Conservation (phyloP, 2,113 vertebrate genomes). For the Alethe castanea region DNA sequence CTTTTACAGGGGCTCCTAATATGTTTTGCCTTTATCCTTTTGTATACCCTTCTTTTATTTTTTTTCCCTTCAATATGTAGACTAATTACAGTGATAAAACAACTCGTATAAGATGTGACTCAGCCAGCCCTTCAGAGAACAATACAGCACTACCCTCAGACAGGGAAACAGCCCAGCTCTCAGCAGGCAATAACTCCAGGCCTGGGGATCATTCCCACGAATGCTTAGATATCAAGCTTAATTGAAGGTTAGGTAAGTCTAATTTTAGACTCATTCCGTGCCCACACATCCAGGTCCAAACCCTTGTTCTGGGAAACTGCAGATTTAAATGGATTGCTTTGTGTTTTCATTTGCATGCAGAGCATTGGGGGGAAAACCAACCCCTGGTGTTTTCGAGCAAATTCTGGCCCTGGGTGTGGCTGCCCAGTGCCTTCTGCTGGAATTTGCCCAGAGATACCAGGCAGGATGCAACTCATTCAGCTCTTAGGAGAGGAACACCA, state of each 20-base stretch:
- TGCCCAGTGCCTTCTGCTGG: background rate
- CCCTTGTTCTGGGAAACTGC: background rate
- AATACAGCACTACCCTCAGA: slow-evolving; percentile 1
- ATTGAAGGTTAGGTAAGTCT: slow-evolving; percentile 37
- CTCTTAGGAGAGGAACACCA: background rate
- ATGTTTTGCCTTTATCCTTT: background rate
- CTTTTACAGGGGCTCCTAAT: background rate
- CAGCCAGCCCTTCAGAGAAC: slow-evolving; percentile 3
- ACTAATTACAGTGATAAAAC: slow-evolving; percentile 32
- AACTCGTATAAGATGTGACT: background rate
- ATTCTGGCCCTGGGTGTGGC: slow-evolving; percentile 1
- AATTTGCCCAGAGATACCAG: slow-evolving; percentile 23
- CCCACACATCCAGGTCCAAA: background rate
- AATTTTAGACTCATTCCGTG: slow-evolving; percentile 15
- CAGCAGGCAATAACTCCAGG: slow-evolving; percentile 12
- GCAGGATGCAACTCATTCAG: background rate
- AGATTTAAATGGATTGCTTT: background rate
- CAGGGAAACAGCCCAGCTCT: slow-evolving; percentile 1
- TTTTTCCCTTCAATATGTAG: background rate
- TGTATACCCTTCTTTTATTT: background rate
- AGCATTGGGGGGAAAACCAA: background rate
- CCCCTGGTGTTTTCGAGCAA: background rate
- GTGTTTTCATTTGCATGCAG: background rate
- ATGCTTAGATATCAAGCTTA: slow-evolving; percentile 13
- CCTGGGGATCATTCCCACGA: slow-evolving; percentile 13